A percentile compares a stretch with the other conserved stretches of the same genome.
phyloP scores from a whole-genome alignment of 2,113 vertebrate species.

The Pandion haliaetus region DNA sequence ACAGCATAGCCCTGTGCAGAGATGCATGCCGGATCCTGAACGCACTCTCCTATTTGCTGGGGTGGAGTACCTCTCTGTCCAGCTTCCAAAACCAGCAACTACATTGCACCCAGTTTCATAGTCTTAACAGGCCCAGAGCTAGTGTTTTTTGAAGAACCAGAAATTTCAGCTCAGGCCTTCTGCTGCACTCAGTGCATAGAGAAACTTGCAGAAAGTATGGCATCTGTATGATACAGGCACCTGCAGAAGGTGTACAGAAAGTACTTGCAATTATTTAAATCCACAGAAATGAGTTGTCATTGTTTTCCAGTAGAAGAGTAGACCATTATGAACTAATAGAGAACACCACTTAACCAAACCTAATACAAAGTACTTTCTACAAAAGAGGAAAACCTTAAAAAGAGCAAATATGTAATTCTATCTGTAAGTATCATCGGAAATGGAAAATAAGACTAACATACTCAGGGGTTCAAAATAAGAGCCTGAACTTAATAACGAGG shows the following conservation, averaged over 20 bases:
- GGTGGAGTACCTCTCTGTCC: neutral
- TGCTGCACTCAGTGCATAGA: neutral
- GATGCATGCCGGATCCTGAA: neutral
- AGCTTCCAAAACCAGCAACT: neutral
- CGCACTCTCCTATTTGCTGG: neutral
- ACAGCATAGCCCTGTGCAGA: neutral
- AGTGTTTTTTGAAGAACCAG: neutral
- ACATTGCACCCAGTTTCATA: neutral
- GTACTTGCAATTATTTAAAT: neutral
- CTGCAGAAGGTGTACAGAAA: neutral
- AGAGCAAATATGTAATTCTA: neutral
- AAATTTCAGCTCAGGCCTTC: neutral
- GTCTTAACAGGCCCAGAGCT: neutral
- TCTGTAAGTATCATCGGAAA: neutral
- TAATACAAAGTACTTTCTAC: neutral
- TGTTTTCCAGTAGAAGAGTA: neutral
- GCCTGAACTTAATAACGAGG: neutral
- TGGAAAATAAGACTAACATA: neutral
- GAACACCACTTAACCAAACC: neutral
- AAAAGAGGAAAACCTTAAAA: neutral
- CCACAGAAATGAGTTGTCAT: neutral
- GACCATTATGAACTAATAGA: neutral
- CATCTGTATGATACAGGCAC: neutral
- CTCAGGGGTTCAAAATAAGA: neutral
- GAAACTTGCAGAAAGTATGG: neutral